Percentiles rank a stretch among this genome's conserved stretches.
These are phyloP conservation scores for Armadillidium nasatum DNA, from an alignment of 1,140 invertebrate species.

Conservation along the genomic window DNA sequence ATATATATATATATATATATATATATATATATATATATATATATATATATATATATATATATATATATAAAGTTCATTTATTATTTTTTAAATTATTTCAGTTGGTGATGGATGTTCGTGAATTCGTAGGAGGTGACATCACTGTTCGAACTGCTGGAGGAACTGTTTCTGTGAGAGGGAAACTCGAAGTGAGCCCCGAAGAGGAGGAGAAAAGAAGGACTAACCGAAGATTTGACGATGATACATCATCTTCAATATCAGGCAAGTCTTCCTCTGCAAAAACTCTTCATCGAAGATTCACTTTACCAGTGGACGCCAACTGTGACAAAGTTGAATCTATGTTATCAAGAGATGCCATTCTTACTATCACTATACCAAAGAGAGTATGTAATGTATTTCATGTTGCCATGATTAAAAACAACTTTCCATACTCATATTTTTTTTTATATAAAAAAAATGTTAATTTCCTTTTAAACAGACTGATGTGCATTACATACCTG, in stretches of 20 bases:
- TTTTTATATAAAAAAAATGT: too few relatives aligned
- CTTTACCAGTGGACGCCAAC: slow-evolving; percentile 38
- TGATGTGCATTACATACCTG: slow-evolving; percentile 42
- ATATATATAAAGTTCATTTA: too few relatives aligned
- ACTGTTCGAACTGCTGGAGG: slow-evolving; percentile 43
- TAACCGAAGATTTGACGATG: background rate
- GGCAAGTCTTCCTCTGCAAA: slow-evolving; percentile 9
- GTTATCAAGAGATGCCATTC: slow-evolving; percentile 37
- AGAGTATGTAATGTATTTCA: slow-evolving; percentile 30
- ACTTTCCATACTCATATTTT: too few relatives aligned
- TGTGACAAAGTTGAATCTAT: slow-evolving; percentile 36
- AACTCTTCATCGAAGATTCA: slow-evolving; percentile 39
- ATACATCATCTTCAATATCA: background rate
- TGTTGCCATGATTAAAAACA: background rate
- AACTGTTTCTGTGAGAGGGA: slow-evolving; percentile 39
- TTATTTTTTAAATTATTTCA: too few relatives aligned
- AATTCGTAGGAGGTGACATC: slow-evolving; percentile 40
- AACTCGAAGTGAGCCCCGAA: slow-evolving; percentile 29
- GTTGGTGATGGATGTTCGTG: slow-evolving; percentile 44
- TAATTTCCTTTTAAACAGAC: slow-evolving; percentile 27
- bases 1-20: too few relatives aligned
- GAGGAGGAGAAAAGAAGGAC: background rate
- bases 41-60: too few relatives aligned
- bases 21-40: too few relatives aligned
- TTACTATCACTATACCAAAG: slow-evolving; percentile 41